A percentile compares a stretch with the other conserved stretches of the same genome.
Evolutionary conservation across 2,113 vertebrate genomes (phyloP).

Genomic region (Callipepla californica): DNA sequence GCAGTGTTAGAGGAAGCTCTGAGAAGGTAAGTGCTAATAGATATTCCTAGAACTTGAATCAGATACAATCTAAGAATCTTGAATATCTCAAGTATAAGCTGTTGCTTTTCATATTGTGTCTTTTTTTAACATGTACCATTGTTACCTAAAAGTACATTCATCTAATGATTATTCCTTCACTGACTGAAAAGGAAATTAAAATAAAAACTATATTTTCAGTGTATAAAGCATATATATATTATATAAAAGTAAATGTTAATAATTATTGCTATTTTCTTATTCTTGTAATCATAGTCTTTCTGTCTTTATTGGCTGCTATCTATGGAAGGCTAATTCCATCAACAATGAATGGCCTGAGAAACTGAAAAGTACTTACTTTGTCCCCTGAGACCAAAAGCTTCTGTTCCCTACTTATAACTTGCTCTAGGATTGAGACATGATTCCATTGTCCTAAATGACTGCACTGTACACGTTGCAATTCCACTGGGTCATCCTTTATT

Average conservation of each 20-base stretch:
- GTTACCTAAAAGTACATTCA: not conserved
- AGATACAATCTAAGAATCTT: not conserved
- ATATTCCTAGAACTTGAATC: not conserved
- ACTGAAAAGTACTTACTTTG: conserved; percentile 31
- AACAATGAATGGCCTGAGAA: not conserved
- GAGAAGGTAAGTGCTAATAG: not conserved
- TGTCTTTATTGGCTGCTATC: not conserved
- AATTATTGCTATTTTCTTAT: not conserved
- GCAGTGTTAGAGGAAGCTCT: not conserved
- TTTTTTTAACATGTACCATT: not conserved
- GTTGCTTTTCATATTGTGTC: not conserved
- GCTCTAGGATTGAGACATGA: conserved; percentile 19
- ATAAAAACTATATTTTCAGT: not conserved
- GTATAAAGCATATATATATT: not conserved
- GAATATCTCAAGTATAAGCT: not conserved
- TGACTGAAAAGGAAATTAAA: not conserved
- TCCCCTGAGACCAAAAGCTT: conserved; percentile 12
- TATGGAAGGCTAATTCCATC: not conserved
- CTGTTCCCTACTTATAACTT: conserved; percentile 25
- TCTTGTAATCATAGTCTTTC: not conserved
- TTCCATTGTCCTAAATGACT: conserved; percentile 35
- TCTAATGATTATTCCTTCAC: not conserved
- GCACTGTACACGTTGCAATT: conserved; percentile 31
- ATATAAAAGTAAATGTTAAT: not conserved
- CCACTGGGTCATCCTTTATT: conserved; percentile 66